These are phyloP conservation scores for Lordiphosa clarofinis DNA, from an alignment of 1,140 invertebrate species.

Conservation along the genomic window DNA sequence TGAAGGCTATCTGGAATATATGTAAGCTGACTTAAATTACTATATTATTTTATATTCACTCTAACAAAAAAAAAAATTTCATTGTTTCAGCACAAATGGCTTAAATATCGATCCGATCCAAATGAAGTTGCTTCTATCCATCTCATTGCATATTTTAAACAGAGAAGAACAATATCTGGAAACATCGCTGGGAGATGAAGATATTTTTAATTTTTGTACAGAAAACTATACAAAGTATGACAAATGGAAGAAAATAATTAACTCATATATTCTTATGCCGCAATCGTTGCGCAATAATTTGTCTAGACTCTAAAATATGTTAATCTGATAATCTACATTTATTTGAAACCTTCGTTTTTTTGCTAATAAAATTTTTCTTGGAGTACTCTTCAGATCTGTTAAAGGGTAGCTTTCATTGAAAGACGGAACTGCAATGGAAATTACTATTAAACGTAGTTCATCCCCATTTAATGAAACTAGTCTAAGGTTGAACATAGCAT, in stretches of 20 bases:
- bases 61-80: background rate
- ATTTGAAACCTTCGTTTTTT: background rate
- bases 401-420: too few species aligned
- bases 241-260: slow-evolving; percentile 40
- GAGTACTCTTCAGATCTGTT: too few species aligned
- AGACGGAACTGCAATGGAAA: too few species aligned
- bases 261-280: slow-evolving; percentile 23
- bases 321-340: background rate
- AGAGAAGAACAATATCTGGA: slow-evolving; percentile 13
- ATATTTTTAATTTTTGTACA: slow-evolving; percentile 11
- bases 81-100: slow-evolving; percentile 1
- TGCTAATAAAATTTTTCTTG: background rate
- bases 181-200: slow-evolving; percentile 19
- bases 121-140: slow-evolving; percentile 19
- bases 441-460: too few species aligned
- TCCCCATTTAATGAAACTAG: too few species aligned
- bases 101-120: slow-evolving; percentile 7
- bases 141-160: slow-evolving; percentile 14
- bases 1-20: slow-evolving; percentile 28
- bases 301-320: too few species aligned
- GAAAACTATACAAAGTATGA: slow-evolving; percentile 26
- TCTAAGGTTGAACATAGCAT: too few species aligned
- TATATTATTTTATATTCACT: background rate
- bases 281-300: slow-evolving; percentile 18
- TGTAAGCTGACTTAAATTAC: slow-evolving; percentile 19